Evolutionary conservation across 2,888 invertebrate species (phyloP).

Genomic region (Chrysomela aeneicollis): DNA sequence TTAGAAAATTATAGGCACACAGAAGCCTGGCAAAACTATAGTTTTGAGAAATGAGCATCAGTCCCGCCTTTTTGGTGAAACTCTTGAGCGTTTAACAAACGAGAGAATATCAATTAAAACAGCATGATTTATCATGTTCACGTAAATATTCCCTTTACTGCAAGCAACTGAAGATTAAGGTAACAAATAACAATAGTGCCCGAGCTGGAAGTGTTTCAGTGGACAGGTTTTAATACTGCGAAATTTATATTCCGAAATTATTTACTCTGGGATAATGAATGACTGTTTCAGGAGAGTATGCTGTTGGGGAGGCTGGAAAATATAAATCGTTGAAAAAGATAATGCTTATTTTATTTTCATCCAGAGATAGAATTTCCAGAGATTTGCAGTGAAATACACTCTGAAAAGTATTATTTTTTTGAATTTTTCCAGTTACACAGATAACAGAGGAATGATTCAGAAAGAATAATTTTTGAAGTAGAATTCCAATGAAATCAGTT

Average conservation of each 20-base stretch:
- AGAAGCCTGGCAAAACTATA: too few species aligned
- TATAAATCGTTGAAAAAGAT: neutral
- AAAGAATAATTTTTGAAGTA: too few species aligned
- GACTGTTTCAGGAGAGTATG: neutral
- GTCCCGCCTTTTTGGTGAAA: neutral
- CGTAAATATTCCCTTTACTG: neutral
- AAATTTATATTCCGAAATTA: slow-evolving; percentile 1
- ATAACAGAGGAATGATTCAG: too few species aligned
- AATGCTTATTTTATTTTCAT: too few species aligned
- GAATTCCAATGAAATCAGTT: too few species aligned
- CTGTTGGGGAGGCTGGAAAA: neutral
- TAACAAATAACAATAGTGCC: slow-evolving; percentile 5
- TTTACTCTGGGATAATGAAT: neutral
- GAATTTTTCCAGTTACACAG: too few species aligned
- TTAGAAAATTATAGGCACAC: too few species aligned
- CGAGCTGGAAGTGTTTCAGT: slow-evolving; percentile 1
- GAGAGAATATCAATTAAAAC: neutral
- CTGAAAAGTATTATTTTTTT: too few species aligned
- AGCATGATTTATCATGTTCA: neutral
- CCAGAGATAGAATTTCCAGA: too few species aligned
- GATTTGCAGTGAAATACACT: too few species aligned
- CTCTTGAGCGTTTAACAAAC: neutral
- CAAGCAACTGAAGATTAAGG: neutral
- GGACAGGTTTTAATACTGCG: slow-evolving; percentile 3
- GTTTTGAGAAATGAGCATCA: neutral